phyloP scores from a whole-genome alignment of 2,888 invertebrate species.

The Leucophora obtusa region DNA sequence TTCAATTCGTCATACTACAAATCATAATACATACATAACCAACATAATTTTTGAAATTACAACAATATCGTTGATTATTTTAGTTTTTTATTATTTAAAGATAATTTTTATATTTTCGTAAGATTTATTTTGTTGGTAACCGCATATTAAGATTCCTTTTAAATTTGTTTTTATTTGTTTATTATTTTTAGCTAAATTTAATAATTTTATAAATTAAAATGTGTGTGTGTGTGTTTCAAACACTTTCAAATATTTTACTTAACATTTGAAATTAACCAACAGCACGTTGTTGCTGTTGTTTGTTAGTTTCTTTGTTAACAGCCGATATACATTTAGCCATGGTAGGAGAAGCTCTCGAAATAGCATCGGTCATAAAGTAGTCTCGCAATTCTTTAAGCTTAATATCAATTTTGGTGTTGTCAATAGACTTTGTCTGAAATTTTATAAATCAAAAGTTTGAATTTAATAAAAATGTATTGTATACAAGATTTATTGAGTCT shows the following conservation, averaged over 20 bases:
- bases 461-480: background rate
- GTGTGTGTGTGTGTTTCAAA: slow-evolving; percentile 35
- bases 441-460: too few relatives aligned
- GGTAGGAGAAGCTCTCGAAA: slow-evolving; percentile 96
- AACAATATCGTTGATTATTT: slow-evolving; percentile 11
- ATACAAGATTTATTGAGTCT: background rate
- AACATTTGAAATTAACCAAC: slow-evolving; percentile 64
- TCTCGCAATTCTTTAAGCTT: slow-evolving; percentile 89
- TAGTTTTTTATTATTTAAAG: background rate
- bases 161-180: slow-evolving; percentile 4
- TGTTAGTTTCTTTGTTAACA: slow-evolving; percentile 82
- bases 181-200: slow-evolving; percentile 50
- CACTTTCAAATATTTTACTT: slow-evolving; percentile 18
- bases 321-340: slow-evolving; percentile 99
- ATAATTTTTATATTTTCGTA: background rate
- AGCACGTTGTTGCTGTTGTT: slow-evolving; percentile 66
- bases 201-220: slow-evolving; percentile 35
- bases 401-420: slow-evolving; percentile 83
- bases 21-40: background rate
- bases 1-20: background rate
- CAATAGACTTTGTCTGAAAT: slow-evolving; percentile 78
- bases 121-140: slow-evolving; percentile 19
- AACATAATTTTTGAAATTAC: background rate
- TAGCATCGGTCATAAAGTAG: slow-evolving; percentile 96
- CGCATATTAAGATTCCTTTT: slow-evolving; percentile 19